Evolutionary conservation across 2,113 vertebrate genomes (phyloP), one percentile per base, ranked within the genome.

Genomic region (Megaceryle torquata): DNA sequence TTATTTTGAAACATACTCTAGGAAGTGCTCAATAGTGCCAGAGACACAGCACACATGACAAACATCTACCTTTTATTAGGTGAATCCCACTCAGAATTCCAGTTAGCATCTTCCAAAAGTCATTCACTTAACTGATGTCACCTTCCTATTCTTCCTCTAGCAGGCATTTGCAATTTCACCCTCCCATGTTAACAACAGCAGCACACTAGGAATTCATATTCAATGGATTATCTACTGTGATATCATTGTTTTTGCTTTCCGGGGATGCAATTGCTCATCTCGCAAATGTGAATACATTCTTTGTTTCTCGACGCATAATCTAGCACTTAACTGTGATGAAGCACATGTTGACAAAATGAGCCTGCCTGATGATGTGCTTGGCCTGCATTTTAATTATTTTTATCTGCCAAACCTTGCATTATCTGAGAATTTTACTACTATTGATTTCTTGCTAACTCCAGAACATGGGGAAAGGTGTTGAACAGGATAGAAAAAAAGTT

Each of bases 251-350:
- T 89, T 75, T 72, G 35, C 83, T 92, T 84, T 92, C 18, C 2
- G 64, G 63, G 41, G 46, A 65, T 74, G 61, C 48, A 91, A 78
- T 84, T 67, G 56, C 41, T 96, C 86, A 86, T 93, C 72, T 92
- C 64, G 65, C 65, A 90, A 82, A 78, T 67, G 39, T 84, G 88
- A 95, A 71, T 78, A 31, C 29, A 33, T 57, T 88, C 86, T 91
- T 90, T 95, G 68, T 96, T 95, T 93, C 86, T 90, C 28, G 64
- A 81, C 51, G 69, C 69, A 90, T 86, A 91, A 90, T 75, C 90
- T 78, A 84, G 71, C 88, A 86, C 74, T 92, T 92, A 95, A 81
- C 76, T 78, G 83, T 96, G 86, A 91, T 96, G 83, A 82, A 95
- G 77, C 76, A 94, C 82, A 65, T 90, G 93, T 83, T 83, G 76